These are phyloP conservation scores for Ophthalmolycus amberensis DNA, from an alignment of 2,113 vertebrate genomes.

Conservation along the genomic window DNA sequence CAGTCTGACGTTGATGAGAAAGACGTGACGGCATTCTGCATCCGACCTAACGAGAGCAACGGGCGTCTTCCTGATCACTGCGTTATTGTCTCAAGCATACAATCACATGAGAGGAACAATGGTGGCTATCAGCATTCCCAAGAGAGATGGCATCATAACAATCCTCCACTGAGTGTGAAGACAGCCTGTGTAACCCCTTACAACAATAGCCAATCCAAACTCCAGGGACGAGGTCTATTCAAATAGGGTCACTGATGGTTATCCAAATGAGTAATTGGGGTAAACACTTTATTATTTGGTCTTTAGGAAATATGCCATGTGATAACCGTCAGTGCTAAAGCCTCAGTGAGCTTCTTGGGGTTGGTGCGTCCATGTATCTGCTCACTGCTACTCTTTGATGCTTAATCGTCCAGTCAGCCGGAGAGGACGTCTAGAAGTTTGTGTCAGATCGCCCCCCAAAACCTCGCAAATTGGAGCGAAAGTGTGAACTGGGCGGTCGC, in stretches of 20 bases:
- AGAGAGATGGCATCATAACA: not conserved
- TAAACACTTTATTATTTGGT: constrained; percentile 21
- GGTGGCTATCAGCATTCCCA: not conserved
- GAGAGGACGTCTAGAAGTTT: constrained; percentile 23
- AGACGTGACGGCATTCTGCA: not conserved
- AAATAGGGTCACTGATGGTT: constrained; percentile 31
- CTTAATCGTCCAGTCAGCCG: constrained; percentile 26
- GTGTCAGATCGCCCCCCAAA: constrained; percentile 25
- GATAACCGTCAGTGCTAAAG: constrained; percentile 1
- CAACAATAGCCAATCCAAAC: not conserved
- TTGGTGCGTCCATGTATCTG: constrained; percentile 10
- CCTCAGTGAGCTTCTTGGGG: constrained; percentile 1
- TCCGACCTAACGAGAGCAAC: not conserved
- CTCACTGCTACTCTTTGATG: constrained; percentile 19
- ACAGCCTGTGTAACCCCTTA: not conserved
- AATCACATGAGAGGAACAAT: constrained; percentile 22
- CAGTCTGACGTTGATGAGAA: constrained; percentile 27
- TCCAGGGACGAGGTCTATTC: constrained; percentile 18
- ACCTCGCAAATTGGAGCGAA: not conserved
- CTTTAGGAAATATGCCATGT: constrained; percentile 11
- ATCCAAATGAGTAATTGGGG: constrained; percentile 42
- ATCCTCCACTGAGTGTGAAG: not conserved
- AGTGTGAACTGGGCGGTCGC: not conserved
- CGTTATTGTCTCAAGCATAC: constrained; percentile 7
- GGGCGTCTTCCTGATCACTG: constrained; percentile 25